These are phyloP conservation scores for Andrena chrysosceles DNA, from an alignment of 2,888 invertebrate species.

Conservation along the genomic window DNA sequence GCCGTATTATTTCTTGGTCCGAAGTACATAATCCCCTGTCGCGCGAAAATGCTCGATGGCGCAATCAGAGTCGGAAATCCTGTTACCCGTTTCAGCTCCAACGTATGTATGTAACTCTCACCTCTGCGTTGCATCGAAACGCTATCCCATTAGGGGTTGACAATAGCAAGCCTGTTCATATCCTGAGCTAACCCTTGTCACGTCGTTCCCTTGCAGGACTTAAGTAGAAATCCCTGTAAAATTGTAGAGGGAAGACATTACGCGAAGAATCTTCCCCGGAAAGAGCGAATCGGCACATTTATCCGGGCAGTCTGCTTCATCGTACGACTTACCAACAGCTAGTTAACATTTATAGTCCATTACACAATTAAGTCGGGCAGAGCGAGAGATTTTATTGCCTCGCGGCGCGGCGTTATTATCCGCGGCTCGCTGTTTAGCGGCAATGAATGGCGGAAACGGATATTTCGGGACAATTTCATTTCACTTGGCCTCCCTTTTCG, in stretches of 20 bases:
- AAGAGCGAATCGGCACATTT: neutral
- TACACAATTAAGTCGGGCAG: constrained; percentile 24
- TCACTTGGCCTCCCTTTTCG: neutral
- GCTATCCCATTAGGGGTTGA: constrained; percentile 49
- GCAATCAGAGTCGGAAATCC: constrained; percentile 51
- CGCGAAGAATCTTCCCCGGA: neutral
- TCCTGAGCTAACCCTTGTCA: neutral
- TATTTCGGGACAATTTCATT: constrained; percentile 34
- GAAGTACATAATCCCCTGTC: constrained; percentile 32
- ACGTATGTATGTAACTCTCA: constrained; percentile 23
- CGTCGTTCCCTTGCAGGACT: neutral
- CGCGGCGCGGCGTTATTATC: constrained; percentile 12
- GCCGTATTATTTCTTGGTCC: constrained; percentile 14
- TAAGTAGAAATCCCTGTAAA: neutral
- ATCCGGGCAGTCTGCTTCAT: neutral
- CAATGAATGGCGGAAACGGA: constrained; percentile 20
- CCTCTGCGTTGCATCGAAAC: constrained; percentile 20
- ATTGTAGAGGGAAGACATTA: neutral
- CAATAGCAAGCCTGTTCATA: constrained; percentile 31
- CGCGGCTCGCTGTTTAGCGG: neutral
- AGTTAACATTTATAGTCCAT: constrained; percentile 38
- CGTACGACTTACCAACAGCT: neutral
- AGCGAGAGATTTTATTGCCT: constrained; percentile 27
- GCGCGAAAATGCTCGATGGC: constrained; percentile 49
- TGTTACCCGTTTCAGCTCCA: constrained; percentile 23